These are phyloP conservation scores for Leucoraja ocellata DNA, from an alignment of 2,797 vertebrate species.

Conservation along the genomic window DNA sequence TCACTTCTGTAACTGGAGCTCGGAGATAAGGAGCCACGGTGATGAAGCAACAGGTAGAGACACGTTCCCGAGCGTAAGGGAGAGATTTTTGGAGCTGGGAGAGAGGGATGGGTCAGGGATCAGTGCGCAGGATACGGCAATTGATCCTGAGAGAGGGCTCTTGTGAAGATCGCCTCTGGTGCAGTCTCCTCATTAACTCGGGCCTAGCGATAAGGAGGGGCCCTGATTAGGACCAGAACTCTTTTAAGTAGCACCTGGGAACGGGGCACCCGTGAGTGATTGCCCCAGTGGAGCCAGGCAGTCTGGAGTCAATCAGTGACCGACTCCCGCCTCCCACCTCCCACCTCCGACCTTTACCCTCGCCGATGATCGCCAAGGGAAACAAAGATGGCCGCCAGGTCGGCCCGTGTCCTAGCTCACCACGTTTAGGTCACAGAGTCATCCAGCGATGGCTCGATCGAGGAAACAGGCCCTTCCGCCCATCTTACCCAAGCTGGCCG, in stretches of 20 bases:
- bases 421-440: too few relatives aligned
- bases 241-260: slow-evolving; percentile 35
- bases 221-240: not conserved
- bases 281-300: not conserved
- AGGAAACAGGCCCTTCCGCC: too few relatives aligned
- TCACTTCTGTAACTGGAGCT: not conserved
- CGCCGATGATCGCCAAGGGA: not conserved
- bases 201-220: slow-evolving; percentile 1
- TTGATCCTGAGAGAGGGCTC: not conserved
- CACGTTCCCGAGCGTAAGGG: not conserved
- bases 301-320: not conserved
- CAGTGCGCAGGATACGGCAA: slow-evolving; percentile 19
- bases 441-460: too few relatives aligned
- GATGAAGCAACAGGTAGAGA: not conserved
- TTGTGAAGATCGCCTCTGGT: not conserved
- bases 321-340: not conserved
- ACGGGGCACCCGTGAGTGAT: slow-evolving; percentile 3
- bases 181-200: not conserved
- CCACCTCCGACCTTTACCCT: not conserved
- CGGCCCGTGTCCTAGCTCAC: not conserved
- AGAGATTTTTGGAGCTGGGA: not conserved
- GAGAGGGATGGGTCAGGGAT: slow-evolving; percentile 15
- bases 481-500: too few relatives aligned
- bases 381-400: not conserved
- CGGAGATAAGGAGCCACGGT: not conserved